These are phyloP conservation scores for Bradypodion pumilum DNA, from an alignment of 2,797 vertebrate genomes.

Conservation along the genomic window DNA sequence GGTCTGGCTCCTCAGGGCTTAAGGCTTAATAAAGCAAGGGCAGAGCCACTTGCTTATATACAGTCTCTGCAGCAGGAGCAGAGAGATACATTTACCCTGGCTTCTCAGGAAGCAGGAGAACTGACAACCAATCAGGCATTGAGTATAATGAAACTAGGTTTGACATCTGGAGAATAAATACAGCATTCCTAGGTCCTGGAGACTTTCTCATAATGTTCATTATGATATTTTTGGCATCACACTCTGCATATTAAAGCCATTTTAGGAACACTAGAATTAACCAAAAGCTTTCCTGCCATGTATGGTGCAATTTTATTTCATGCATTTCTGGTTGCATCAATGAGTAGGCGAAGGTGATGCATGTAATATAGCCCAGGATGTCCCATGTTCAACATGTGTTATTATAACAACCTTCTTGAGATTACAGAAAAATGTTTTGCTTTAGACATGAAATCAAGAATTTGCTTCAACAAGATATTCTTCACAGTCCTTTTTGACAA, in stretches of 20 bases:
- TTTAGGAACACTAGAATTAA: background rate
- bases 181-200: slow-evolving; percentile 37
- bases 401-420: background rate
- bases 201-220: slow-evolving; percentile 64
- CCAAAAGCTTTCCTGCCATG: too few relatives aligned
- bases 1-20: too few relatives aligned
- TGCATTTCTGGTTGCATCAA: background rate
- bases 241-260: slow-evolving; percentile 14
- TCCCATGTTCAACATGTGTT: background rate
- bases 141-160: slow-evolving; percentile 54
- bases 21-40: too few relatives aligned
- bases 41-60: too few relatives aligned
- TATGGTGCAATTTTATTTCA: background rate
- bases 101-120: too few relatives aligned
- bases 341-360: background rate
- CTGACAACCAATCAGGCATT: too few relatives aligned
- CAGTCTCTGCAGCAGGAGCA: too few relatives aligned
- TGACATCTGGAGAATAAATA: slow-evolving; percentile 51
- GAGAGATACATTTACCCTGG: too few relatives aligned
- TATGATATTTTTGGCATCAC: slow-evolving; percentile 62
- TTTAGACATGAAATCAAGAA: background rate
- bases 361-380: too few relatives aligned
- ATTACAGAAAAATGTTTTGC: background rate
- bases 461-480: slow-evolving; percentile 4
- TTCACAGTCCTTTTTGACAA: background rate